These are phyloP conservation scores for Streptopelia turtur DNA, from an alignment of 2,797 vertebrate species.

Conservation along the genomic window DNA sequence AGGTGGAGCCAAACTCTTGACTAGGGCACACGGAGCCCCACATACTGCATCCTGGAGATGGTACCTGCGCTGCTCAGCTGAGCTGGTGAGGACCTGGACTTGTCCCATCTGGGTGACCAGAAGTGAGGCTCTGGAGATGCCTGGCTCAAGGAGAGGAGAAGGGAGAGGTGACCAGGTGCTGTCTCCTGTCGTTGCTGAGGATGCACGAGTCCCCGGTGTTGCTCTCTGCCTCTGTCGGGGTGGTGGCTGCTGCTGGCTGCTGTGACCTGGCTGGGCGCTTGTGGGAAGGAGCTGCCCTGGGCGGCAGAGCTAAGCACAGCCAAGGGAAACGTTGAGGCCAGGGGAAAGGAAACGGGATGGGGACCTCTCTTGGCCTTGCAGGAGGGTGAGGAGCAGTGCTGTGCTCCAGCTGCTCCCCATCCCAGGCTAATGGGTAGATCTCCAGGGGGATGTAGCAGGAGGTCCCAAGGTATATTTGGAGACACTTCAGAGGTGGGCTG, in stretches of 20 bases:
- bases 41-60: neutral
- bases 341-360: neutral
- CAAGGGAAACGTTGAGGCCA: neutral
- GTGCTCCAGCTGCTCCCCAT: neutral
- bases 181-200: neutral
- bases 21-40: neutral
- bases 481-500: neutral
- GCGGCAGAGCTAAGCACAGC: neutral
- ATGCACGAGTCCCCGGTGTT: neutral
- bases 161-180: neutral
- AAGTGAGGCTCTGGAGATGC: neutral
- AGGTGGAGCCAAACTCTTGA: neutral
- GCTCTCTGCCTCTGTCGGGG: neutral
- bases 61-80: neutral
- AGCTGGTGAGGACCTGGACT: neutral
- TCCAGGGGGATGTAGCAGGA: neutral
- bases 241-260: neutral
- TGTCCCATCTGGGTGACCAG: neutral
- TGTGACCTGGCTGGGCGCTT: neutral
- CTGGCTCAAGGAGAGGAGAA: neutral
- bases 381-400: neutral
- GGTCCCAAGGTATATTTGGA: neutral
- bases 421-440: neutral
- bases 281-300: neutral
- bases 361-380: neutral